Percentiles rank a stretch among this genome's conserved stretches.
These are phyloP conservation scores for Cathartes aura DNA, from an alignment of 2,113 vertebrate species.

Conservation along the genomic window DNA sequence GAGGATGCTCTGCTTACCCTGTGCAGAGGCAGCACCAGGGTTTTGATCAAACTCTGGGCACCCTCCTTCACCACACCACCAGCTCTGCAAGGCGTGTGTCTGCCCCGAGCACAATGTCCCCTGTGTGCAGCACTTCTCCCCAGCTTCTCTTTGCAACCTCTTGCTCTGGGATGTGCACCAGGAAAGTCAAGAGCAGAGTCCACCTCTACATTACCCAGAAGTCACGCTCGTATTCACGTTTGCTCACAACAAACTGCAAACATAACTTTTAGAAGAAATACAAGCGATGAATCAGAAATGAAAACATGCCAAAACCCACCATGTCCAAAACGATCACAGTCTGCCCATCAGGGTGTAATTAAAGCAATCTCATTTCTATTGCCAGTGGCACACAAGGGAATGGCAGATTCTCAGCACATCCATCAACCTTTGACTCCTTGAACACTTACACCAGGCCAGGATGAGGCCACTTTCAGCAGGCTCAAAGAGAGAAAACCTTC, in stretches of 20 bases:
- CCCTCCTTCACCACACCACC: not conserved
- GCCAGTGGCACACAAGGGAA: accelerated
- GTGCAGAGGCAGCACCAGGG: not conserved
- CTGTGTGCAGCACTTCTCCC: accelerated
- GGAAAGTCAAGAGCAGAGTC: not conserved
- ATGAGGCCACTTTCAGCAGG: not conserved
- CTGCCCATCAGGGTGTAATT: not conserved
- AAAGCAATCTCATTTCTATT: accelerated
- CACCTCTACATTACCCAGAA: accelerated
- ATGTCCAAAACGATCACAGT: accelerated
- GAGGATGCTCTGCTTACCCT: not conserved
- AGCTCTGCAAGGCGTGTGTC: not conserved
- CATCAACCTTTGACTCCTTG: not conserved
- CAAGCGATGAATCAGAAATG: not conserved
- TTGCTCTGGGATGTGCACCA: not conserved
- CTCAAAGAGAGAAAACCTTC: not conserved
- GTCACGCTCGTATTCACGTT: accelerated
- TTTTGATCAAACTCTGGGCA: not conserved
- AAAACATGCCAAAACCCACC: accelerated
- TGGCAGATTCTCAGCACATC: not conserved
- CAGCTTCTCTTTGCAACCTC: not conserved
- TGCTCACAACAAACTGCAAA: not conserved
- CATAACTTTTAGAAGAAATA: accelerated
- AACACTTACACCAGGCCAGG: not conserved
- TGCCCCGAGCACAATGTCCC: not conserved